A percentile compares a stretch with the other conserved stretches of the same genome.
Conservation (phyloP, 1,140 invertebrate species). For the Sarcophaga peregrina region DNA sequence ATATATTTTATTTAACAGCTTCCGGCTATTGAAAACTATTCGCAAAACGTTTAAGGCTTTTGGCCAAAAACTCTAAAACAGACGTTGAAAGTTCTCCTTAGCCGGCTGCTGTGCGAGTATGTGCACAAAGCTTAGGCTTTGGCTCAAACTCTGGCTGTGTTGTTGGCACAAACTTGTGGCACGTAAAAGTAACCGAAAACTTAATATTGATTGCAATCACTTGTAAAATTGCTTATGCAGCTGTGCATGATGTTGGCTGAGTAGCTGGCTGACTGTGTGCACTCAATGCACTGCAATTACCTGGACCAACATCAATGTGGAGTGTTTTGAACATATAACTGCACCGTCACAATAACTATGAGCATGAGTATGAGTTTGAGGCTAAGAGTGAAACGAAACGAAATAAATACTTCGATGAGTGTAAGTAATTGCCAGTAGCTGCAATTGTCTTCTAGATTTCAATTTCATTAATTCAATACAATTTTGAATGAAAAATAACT, state of each 20-base stretch:
- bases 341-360: no score
- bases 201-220: slow-evolving; percentile 44
- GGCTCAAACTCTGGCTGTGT: no score
- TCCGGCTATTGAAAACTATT: slow-evolving; percentile 32
- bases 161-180: neutral
- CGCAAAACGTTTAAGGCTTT: neutral
- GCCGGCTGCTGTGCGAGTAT: neutral
- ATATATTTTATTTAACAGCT: slow-evolving; percentile 35
- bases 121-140: no score
- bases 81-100: slow-evolving; percentile 9
- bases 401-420: slow-evolving; percentile 17
- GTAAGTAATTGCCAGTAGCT: slow-evolving; percentile 39
- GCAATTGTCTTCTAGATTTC: slow-evolving; percentile 42
- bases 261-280: neutral
- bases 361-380: no score
- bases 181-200: slow-evolving; percentile 31
- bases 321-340: no score
- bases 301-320: neutral
- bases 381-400: no score
- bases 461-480: slow-evolving; percentile 40
- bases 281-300: slow-evolving; percentile 23
- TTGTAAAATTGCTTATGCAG: slow-evolving; percentile 31
- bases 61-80: neutral
- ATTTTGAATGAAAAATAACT: slow-evolving; percentile 22
- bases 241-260: slow-evolving; percentile 26